phyloP scores from a whole-genome alignment of 2,797 vertebrate genomes.

The Ctenopoma kingsleyae region DNA sequence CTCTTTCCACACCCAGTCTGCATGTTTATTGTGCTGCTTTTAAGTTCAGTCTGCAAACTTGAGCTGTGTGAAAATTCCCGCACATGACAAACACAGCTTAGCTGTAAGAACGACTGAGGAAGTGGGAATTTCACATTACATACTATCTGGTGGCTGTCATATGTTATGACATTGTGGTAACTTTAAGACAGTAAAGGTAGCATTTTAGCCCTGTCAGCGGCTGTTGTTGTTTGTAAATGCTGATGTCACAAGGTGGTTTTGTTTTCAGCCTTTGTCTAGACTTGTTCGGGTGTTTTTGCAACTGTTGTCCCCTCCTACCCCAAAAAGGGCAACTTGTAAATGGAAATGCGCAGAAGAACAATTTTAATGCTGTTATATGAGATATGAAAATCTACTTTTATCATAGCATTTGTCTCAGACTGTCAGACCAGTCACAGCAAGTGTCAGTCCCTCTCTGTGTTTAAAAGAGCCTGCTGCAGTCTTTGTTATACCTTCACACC shows the following conservation, averaged over 20 bases:
- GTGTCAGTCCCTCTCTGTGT: background rate
- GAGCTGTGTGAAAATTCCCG: rapidly evolving
- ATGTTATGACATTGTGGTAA: background rate
- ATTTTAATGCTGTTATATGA: background rate
- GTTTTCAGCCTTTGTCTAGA: slow-evolving; percentile 1
- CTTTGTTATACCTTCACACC: background rate
- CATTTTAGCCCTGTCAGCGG: background rate
- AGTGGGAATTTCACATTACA: background rate
- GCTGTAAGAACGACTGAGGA: background rate
- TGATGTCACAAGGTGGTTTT: background rate
- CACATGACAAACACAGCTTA: background rate
- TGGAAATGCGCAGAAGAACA: background rate
- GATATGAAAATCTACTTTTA: too few relatives aligned
- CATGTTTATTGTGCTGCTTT: slow-evolving; percentile 80
- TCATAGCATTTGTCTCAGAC: too few relatives aligned
- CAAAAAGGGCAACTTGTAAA: background rate
- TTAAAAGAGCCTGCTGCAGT: background rate
- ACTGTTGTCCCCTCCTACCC: background rate
- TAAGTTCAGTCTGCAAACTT: slow-evolving; percentile 7
- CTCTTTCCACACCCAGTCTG: slow-evolving; percentile 77
- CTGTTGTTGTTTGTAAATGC: background rate
- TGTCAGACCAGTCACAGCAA: background rate
- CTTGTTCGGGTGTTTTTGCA: slow-evolving; percentile 16
- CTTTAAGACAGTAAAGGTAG: too few relatives aligned
- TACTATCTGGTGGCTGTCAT: background rate